A percentile compares a stretch with the other conserved stretches of the same genome.
Evolutionary conservation across 2,113 vertebrate species (phyloP).

Genomic region (Spheniscus mendiculus): DNA sequence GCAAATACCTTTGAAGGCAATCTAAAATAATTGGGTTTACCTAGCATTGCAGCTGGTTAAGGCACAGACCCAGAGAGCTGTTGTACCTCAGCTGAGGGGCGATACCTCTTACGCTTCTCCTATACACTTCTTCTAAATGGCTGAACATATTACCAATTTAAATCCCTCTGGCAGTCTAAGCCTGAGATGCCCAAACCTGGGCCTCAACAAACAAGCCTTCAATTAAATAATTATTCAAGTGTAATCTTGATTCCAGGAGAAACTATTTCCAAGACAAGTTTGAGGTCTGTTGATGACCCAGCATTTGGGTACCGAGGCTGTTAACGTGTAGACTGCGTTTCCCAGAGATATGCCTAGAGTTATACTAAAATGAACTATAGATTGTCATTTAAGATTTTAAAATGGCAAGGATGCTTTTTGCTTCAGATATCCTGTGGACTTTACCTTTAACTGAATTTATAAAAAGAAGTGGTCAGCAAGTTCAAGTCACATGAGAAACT

Average conservation of each 20-base stretch:
- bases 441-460: slow-evolving; percentile 40
- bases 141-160: background rate
- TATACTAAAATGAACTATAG: background rate
- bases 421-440: background rate
- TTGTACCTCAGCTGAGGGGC: background rate
- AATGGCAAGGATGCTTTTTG: background rate
- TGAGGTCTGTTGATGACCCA: background rate
- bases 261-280: background rate
- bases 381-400: background rate
- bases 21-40: background rate
- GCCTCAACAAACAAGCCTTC: background rate
- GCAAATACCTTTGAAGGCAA: background rate
- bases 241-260: background rate
- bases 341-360: background rate
- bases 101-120: background rate
- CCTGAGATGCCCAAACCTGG: background rate
- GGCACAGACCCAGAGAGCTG: background rate
- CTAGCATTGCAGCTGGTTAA: background rate
- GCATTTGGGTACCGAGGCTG: background rate
- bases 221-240: background rate
- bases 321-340: background rate
- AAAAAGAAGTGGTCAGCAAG: slow-evolving; percentile 56
- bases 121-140: background rate
- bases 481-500: slow-evolving; percentile 61
- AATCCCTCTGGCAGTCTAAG: background rate